Base-by-base conservation (phyloP, 2,113 vertebrate species). In the Misgurnus anguillicaudatus region DNA sequence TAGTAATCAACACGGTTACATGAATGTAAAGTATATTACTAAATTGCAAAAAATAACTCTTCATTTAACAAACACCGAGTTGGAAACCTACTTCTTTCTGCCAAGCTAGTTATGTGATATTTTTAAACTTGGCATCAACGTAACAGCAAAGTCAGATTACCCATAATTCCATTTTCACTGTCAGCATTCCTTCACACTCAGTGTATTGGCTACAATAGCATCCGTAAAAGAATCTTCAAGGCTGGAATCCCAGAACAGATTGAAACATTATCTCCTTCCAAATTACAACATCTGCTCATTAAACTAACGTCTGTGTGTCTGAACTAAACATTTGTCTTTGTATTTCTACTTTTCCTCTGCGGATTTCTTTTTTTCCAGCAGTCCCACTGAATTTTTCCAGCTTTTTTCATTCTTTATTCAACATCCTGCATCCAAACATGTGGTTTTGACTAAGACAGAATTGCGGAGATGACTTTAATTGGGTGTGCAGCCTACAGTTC, bases 281-380 rank as follows among this genome's bases (percentile, higher is more conserved):
- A 83, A 87, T 72, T 8, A 64, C 65, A 81, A 21, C 70, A 69
- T 73, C 82, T 70, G 75, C 76, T 87, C 81, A 87, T 87, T 80
- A 79, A 24, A 79, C 68, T 73, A 58, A 78, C 82, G 82, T 83
- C 85, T 82, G 80, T 83, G 86, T 68, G 8, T 64, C 65, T 67
- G 31, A 80, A 77, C 58, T 60, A 65, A 80, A 39, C 68, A 57
- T 69, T 71, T 24, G 19, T 80, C 63, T 58, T 63, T 41, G 39
- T 53, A 68, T 19, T 71, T 4, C 1, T 8, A 61, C 74, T 57
- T 41, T 21, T 66, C 21, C 17, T 61, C 68, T 53, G 67, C 62
- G 63, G 60, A 47, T 11, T 21, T 11, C n/a, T 7, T 71, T 4
- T 2, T 19, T 64, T 77, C 21, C 62, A 53, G 53, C 48, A 39